These are phyloP conservation scores for Hycleus phaleratus DNA, from an alignment of 1,140 invertebrate genomes.

Conservation along the genomic window DNA sequence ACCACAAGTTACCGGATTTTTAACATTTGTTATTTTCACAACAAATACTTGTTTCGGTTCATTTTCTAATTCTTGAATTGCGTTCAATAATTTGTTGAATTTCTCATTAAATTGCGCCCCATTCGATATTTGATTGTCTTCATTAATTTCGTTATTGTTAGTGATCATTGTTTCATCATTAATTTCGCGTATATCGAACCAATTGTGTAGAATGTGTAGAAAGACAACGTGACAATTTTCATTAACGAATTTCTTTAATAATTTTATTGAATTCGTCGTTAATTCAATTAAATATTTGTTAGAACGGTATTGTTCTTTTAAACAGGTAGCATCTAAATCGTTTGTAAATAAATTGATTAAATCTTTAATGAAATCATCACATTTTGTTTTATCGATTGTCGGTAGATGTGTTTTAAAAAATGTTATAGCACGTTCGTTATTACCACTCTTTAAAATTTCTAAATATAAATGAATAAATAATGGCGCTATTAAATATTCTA, in stretches of 20 bases:
- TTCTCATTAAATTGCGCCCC: constrained; percentile 7
- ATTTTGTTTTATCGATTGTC: constrained; percentile 29
- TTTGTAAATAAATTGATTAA: constrained; percentile 25
- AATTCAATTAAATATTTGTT: constrained; percentile 31
- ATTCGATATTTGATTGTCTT: constrained; percentile 9
- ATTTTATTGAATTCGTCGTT: constrained; percentile 23
- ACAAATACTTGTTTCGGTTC: constrained; percentile 25
- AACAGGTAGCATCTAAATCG: constrained; percentile 9
- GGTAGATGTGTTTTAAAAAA: constrained; percentile 33
- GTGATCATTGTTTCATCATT: constrained; percentile 2
- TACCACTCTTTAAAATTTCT: constrained; percentile 30
- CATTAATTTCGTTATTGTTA: constrained; percentile 1
- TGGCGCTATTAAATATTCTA: constrained; percentile 31
- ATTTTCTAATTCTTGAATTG: constrained; percentile 12
- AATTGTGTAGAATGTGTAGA: constrained; percentile 35
- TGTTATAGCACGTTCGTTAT: constrained; percentile 25
- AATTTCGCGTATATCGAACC: constrained; percentile 31
- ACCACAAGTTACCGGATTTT: constrained; percentile 31
- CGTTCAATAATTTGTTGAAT: constrained; percentile 4
- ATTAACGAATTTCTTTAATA: constrained; percentile 34
- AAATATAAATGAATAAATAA: constrained; percentile 38
- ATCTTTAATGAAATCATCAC: constrained; percentile 30
- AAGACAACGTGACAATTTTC: constrained; percentile 34
- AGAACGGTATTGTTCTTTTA: constrained; percentile 30
- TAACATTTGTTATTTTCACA: constrained; percentile 28